phyloP scores from a whole-genome alignment of 2,113 vertebrate species.

The Rhinoderma darwinii region DNA sequence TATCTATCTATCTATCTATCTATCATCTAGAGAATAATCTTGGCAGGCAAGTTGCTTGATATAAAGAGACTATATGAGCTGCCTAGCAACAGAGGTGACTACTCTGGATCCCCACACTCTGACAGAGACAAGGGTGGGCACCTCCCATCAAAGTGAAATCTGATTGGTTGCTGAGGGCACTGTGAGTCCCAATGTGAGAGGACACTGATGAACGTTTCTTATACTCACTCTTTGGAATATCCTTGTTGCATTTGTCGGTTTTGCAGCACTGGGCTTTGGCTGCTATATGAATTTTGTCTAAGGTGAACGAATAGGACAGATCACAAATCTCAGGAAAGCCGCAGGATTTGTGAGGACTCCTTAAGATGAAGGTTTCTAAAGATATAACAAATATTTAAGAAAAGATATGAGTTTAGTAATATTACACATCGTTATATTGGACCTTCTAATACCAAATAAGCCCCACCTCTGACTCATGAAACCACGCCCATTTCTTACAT shows the following conservation, averaged over 20 bases:
- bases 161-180: no score
- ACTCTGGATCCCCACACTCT: no score
- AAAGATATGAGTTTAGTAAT: not conserved
- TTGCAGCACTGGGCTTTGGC: not conserved
- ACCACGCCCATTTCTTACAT: not conserved
- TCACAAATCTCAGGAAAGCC: not conserved
- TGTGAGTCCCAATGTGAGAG: not conserved
- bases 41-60: no score
- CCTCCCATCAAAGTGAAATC: no score
- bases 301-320: not conserved
- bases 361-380: not conserved
- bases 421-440: no score
- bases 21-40: no score
- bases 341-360: not conserved
- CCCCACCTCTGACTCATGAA: not conserved
- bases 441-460: no score
- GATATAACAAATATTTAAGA: not conserved
- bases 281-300: not conserved
- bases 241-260: not conserved
- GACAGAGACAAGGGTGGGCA: no score
- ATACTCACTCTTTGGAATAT: conserved; percentile 10
- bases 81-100: no score
- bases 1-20: no score
- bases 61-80: no score
- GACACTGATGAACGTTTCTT: not conserved